phyloP scores from a whole-genome alignment of 2,888 invertebrate genomes.

The Tiliacea aurago region DNA sequence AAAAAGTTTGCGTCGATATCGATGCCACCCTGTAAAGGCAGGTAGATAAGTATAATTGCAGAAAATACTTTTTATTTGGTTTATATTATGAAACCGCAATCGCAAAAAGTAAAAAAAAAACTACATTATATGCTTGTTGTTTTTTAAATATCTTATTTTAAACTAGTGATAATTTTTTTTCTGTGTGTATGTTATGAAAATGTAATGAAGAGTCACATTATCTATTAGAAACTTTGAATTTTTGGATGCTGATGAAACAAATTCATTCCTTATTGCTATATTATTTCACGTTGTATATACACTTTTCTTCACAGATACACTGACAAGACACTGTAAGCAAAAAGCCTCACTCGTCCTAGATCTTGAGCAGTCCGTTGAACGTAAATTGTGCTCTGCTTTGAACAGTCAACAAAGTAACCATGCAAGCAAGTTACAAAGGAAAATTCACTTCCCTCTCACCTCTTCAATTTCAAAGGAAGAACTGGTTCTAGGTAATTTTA shows the following conservation, averaged over 20 bases:
- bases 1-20: too few species aligned
- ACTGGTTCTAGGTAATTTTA: conserved; percentile 53
- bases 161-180: too few species aligned
- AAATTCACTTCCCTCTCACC: conserved; percentile 48
- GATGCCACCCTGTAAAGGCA: too few species aligned
- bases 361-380: conserved; percentile 31
- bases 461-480: conserved; percentile 56
- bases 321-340: conserved; percentile 16
- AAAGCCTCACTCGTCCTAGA: conserved; percentile 8
- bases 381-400: conserved; percentile 43
- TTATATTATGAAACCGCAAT: too few species aligned
- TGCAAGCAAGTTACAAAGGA: conserved; percentile 53
- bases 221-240: background rate
- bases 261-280: background rate
- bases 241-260: background rate
- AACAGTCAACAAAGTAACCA: conserved; percentile 49
- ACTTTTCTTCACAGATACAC: conserved; percentile 13
- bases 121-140: too few species aligned
- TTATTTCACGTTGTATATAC: background rate
- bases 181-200: background rate
- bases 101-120: too few species aligned
- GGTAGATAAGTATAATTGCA: too few species aligned
- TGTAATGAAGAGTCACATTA: background rate
- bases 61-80: too few species aligned
- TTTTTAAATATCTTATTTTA: too few species aligned